Evolutionary conservation across 1,140 invertebrate genomes (phyloP), one percentile per base, ranked within the genome.

Genomic region (Panagrolaimus sp.): DNA sequence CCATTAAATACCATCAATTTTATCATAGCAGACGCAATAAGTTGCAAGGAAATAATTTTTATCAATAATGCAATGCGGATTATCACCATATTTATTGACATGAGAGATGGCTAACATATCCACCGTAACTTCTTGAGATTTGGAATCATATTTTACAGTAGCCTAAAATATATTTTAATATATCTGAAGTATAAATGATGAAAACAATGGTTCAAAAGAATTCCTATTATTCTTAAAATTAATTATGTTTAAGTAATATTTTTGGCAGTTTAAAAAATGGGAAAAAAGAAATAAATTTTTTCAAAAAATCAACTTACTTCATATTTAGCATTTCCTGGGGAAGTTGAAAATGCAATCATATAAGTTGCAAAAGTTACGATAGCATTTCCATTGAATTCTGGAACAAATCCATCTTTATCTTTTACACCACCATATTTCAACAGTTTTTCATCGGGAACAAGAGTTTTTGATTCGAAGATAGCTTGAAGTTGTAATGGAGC

Each of bases 61-160:
- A 32, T 90, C 85, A 73, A 89, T 88, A 14, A 93, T 88, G 77
- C 92, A 94, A 75, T 88, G 86, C 8, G 91, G 89, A 80, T 90
- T 88, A 55, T 86, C 83, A 8, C 90, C 90, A 78, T 91, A 96
- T 85, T 89, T 89, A 82, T 96, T 95, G 44, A 91, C 90, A 71
- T 93, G 87, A 68, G 91, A 94, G 1, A 95, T 89, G 77, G 93
- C 89, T 15, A 88, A 86, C 44, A 89, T 86, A 81, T 89, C 89
- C 0, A 91, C 85, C 1, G 84, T 83, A 73, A 91, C 90, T 47
- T 75, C 84, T 28, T 89, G 86, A 12, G 85, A 86, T 1, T 84
- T 81, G 3, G 88, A 77, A 67, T 89, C 84, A 78, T 92, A 88
- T 8, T 84, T 86, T 38, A 93, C 85, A 14, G 91, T 86, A 9